Evolutionary conservation across 2,113 vertebrate species (phyloP).

Genomic region (Pachyramphus minor): DNA sequence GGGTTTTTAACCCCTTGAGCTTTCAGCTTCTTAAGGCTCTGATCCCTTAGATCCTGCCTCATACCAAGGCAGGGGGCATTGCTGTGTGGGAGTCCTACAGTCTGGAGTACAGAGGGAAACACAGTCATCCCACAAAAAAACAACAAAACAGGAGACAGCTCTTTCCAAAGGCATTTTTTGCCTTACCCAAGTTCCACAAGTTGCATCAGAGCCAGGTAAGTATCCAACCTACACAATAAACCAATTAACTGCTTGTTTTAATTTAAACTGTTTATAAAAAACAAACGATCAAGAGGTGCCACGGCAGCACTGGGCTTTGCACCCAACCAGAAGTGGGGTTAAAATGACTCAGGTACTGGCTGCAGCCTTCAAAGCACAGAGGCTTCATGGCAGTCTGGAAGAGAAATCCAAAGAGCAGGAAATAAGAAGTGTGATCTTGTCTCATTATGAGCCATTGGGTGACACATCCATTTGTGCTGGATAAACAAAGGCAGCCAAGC

Average conservation of each 20-base stretch:
- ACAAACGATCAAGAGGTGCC: not conserved
- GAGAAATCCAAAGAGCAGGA: not conserved
- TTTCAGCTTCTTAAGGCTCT: not conserved
- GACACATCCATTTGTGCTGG: not conserved
- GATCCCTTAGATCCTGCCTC: not conserved
- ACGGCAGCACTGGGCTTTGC: not conserved
- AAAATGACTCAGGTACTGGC: rapidly evolving
- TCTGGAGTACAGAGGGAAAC: not conserved
- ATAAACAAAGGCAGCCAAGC: not conserved
- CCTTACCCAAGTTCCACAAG: not conserved
- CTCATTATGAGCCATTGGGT: not conserved
- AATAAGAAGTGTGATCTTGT: not conserved
- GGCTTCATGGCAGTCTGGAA: not conserved
- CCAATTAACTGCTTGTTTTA: not conserved
- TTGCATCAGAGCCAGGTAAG: not conserved
- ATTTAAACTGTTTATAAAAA: not conserved
- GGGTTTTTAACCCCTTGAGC: not conserved
- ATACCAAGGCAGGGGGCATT: not conserved
- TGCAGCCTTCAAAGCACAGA: not conserved
- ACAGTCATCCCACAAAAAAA: not conserved
- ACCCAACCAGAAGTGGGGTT: not conserved
- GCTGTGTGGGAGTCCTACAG: not conserved
- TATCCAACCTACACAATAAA: rapidly evolving
- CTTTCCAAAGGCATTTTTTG: not conserved
- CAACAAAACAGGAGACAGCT: not conserved